A percentile compares a stretch with the other conserved stretches of the same genome.
phyloP scores from a whole-genome alignment of 2,888 invertebrate genomes.

The Cyrtodaria siliqua region DNA sequence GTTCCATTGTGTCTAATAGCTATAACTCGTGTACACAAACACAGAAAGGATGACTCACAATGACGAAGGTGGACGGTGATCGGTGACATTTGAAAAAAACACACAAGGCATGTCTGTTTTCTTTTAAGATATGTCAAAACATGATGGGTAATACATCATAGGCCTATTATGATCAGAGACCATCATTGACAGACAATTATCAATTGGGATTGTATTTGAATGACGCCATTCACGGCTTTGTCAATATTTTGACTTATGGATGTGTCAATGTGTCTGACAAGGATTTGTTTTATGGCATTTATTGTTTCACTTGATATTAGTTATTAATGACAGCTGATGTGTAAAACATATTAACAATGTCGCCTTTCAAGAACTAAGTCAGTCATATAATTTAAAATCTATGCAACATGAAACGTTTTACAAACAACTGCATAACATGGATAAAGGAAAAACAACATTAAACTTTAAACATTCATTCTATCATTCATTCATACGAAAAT shows the following conservation, averaged over 20 bases:
- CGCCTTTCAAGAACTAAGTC: background rate
- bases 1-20: too few relatives aligned
- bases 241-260: slow-evolving; percentile 6
- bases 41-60: too few relatives aligned
- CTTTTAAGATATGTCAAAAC: slow-evolving; percentile 1
- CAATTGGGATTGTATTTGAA: slow-evolving; percentile 24
- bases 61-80: too few relatives aligned
- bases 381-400: too few relatives aligned
- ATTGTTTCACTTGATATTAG: slow-evolving; percentile 17
- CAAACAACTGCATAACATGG: too few relatives aligned
- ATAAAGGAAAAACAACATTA: too few relatives aligned
- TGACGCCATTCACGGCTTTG: slow-evolving; percentile 32
- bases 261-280: slow-evolving; percentile 22
- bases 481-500: too few relatives aligned
- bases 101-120: slow-evolving; percentile 2
- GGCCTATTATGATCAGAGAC: slow-evolving; percentile 1
- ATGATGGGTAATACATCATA: slow-evolving; percentile 9
- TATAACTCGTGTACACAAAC: too few relatives aligned
- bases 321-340: slow-evolving; percentile 5
- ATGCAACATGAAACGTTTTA: too few relatives aligned
- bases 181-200: slow-evolving; percentile 33
- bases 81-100: too few relatives aligned
- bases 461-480: too few relatives aligned
- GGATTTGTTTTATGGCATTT: slow-evolving; percentile 11
- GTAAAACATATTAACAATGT: background rate